A percentile compares a stretch with the other conserved stretches of the same genome.
These are phyloP conservation scores for Ianthella basta DNA, from an alignment of 37 sponge, comb jelly and placozoan species.

Conservation along the genomic window DNA sequence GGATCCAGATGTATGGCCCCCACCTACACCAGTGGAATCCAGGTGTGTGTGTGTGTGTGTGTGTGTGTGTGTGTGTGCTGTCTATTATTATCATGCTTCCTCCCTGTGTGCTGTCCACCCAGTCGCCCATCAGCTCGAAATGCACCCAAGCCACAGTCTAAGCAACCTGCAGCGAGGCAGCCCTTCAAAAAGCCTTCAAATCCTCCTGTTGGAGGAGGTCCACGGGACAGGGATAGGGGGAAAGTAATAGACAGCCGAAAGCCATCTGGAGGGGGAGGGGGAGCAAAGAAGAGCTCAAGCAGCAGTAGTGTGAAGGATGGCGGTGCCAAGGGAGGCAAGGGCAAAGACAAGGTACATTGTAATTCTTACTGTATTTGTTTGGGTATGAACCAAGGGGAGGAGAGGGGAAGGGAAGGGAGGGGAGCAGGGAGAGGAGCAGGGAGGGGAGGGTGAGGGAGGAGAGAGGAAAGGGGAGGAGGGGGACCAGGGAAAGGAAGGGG, in stretches of 20 bases:
- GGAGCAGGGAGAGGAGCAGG: too few species aligned
- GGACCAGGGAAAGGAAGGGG: too few species aligned
- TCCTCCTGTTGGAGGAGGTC: not conserved
- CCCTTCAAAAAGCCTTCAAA: slow-evolving; percentile 23
- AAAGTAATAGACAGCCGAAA: slow-evolving; percentile 60
- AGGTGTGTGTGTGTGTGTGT: not conserved
- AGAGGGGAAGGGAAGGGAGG: too few species aligned
- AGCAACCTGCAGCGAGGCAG: slow-evolving; percentile 24
- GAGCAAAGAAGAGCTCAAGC: slow-evolving; percentile 13
- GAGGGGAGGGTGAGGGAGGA: too few species aligned
- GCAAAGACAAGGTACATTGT: slow-evolving; percentile 6
- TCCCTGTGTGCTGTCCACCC: not conserved
- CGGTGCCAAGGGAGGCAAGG: not conserved
- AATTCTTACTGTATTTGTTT: too few species aligned
- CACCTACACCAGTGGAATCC: slow-evolving; percentile 83
- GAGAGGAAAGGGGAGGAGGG: too few species aligned
- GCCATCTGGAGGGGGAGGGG: not conserved
- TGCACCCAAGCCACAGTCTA: not conserved
- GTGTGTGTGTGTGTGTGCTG: not conserved
- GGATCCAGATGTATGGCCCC: slow-evolving; percentile 90
- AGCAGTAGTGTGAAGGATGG: not conserved
- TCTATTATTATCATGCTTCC: not conserved
- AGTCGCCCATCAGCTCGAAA: not conserved
- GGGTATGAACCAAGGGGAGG: too few species aligned
- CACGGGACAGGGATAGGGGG: slow-evolving; percentile 11